Base-by-base conservation (phyloP, 2,888 invertebrate species). In the Nemoura dubitans region DNA sequence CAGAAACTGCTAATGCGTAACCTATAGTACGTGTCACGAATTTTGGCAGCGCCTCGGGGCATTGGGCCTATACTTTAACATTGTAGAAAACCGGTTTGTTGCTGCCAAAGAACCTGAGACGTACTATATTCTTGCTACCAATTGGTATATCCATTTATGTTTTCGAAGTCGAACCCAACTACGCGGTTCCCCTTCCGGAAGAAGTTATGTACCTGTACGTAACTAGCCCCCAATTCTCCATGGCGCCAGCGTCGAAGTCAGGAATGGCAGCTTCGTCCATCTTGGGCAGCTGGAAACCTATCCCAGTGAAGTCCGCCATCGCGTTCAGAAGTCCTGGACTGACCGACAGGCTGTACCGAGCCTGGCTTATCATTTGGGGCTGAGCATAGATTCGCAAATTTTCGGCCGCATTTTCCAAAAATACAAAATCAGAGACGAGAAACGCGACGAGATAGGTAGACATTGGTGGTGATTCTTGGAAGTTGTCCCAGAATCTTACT, bases 171-270 rank as follows among this genome's bases (percentile, higher is more conserved):
- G n/a, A n/a, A n/a, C n/a, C n/a, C n/a, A n/a, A n/a, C n/a, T n/a
- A n/a, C n/a, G n/a, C n/a, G n/a, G n/a, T n/a, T n/a, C n/a, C n/a
- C n/a, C n/a, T n/a, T n/a, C n/a, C n/a, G n/a, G n/a, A n/a, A n/a
- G n/a, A n/a, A n/a, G n/a, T n/a, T 36, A 10, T 36, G 10, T 90
- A 94, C 95, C 95, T 94, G 91, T 95, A 97, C 0, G 96, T 96
- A 16, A 96, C 94, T 25, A 96, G 90, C 0, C 97, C 97, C 96
- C 96, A 97, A 90, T 97, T 97, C n/a, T 81, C 81, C 81, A 81
- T 92, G 43, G 92, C 92, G 7, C 92, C 92, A 6, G 92, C 92
- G 25, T 91, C 90, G 76, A 88, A 88, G 83, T 88, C 88, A 14
- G 88, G 88, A 14, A 88, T 42, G n/a, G 88, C 88, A 84, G 93